These are phyloP conservation scores for Dicrurus megarhynchus DNA, from an alignment of 2,113 vertebrate genomes.

Conservation along the genomic window DNA sequence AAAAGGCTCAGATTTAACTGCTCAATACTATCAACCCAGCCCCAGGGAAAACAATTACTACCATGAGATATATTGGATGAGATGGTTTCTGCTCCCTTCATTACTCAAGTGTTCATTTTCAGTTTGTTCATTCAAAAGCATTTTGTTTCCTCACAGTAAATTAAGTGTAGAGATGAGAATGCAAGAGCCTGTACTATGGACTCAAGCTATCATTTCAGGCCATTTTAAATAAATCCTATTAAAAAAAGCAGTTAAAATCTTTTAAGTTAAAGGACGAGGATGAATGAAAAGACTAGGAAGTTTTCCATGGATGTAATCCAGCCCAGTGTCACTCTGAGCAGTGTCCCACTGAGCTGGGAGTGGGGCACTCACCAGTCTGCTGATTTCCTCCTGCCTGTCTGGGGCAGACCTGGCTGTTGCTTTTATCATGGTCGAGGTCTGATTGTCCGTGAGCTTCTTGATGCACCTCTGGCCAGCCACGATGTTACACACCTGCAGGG, in stretches of 20 bases:
- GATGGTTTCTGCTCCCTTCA: neutral
- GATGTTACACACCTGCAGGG: constrained; percentile 92
- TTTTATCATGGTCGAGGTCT: constrained; percentile 99
- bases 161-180: neutral
- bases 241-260: neutral
- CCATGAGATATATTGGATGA: neutral
- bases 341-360: neutral
- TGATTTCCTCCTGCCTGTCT: constrained; percentile 97
- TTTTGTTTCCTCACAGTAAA: neutral
- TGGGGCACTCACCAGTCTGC: constrained; percentile 87
- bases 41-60: neutral
- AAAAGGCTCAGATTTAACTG: neutral
- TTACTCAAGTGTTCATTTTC: neutral
- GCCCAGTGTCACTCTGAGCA: neutral
- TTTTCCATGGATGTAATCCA: neutral
- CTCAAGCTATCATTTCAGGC: rapidly evolving
- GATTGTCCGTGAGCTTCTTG: constrained; percentile 99
- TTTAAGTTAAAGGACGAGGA: neutral
- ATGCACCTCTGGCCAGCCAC: constrained; percentile 97
- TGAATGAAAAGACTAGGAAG: neutral
- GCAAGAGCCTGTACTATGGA: neutral
- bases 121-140: neutral
- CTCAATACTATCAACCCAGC: neutral
- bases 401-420: constrained; percentile 96
- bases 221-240: neutral